Evolutionary conservation across 2,113 vertebrate genomes (phyloP), one percentile per base, ranked within the genome.

Genomic region (Brachyhypopomus occidentalis): DNA sequence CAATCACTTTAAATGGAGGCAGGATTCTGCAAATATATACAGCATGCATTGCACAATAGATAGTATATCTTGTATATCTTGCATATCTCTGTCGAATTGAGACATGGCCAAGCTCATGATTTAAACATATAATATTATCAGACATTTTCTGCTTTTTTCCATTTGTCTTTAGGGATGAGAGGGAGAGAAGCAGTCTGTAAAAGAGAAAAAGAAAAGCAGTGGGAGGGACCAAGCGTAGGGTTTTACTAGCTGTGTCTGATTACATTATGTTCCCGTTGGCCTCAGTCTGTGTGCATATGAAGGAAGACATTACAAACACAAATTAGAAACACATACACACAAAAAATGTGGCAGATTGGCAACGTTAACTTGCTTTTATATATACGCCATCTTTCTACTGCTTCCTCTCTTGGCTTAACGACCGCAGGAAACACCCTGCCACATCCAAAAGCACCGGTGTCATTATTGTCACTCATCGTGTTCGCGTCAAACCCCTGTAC

Each of bases 241-340:
- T 67, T 66, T 36, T 69, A 23, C 48, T 78, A 36, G 69, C 52
- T 63, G 55, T 72, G 27, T 72, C 48, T 71, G 56, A 72, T 79
- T 79, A 36, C 62, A 55, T 67, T 67, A 78, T 56, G 76, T 27
- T 36, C 36, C 48, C 56, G 20, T 79, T 45, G 60, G 66, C 77
- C 34, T 45, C 14, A 6, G 25, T 60, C 27, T 58, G 41, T 52
- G 11, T 69, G 64, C n/a, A 70, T 70, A 67, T 59, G 52, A 60
- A 30, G 9, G 25, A 45, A 30, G 22, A 20, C 25, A 27, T 71
- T 79, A 17, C 52, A 71, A 60, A 55, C 58, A 22, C 41, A 64
- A 63, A 70, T 25, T 55, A 64, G 20, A 72, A 66, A 27, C n/a
- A 64, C 19, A 79, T 9, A 55, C n/a, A 66, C 41, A 66, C 27